Base-by-base conservation (phyloP, 2,888 invertebrate species). In the Selenia dentaria region DNA sequence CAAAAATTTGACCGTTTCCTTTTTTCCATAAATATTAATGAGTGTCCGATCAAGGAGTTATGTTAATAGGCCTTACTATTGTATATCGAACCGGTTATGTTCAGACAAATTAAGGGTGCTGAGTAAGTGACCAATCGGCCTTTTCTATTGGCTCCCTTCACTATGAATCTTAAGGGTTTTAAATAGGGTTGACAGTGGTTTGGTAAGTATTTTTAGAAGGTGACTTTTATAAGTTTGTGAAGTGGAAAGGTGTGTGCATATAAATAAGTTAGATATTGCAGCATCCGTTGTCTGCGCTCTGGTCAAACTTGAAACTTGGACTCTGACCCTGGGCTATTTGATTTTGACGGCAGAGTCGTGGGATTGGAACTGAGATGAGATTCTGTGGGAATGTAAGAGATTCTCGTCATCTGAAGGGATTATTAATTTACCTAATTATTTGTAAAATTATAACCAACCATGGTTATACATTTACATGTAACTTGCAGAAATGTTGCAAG, bases 21-120 rank as follows among this genome's bases (percentile, higher is more conserved):
- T 44, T 49, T 57, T 58, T 50, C 44, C 45, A 56, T 88, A 80
- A 85, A 88, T 90, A 88, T 87, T 87, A 80, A 88, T 88, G 78
- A 83, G 78, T 78, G 72, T 75, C 82, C 74, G 83, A 86, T 85
- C 87, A 90, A 90, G 89, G 88, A 90, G 87, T 85, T 88, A 88
- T 89, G 89, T 71, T 87, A 90, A 88, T 87, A 78, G 67, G 67
- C 71, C 67, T 70, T 62, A 67, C 72, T 71, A 85, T 88, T 89
- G 86, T 87, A 51, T 64, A 64, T 47, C 43, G 67, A 80, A 82
- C 90, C 77, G 82, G 90, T 88, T 86, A 62, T 67, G 65, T 68
- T 62, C 62, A 61, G 68, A 76, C 77, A 80, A 82, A 84, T 88
- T 85, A 85, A 79, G 88, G 88, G 87, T 78, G 80, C 73, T 76